Percentiles rank a stretch among this genome's conserved stretches.
Conservation (phyloP, 1,140 invertebrate species). For the Sycobia sp. region DNA sequence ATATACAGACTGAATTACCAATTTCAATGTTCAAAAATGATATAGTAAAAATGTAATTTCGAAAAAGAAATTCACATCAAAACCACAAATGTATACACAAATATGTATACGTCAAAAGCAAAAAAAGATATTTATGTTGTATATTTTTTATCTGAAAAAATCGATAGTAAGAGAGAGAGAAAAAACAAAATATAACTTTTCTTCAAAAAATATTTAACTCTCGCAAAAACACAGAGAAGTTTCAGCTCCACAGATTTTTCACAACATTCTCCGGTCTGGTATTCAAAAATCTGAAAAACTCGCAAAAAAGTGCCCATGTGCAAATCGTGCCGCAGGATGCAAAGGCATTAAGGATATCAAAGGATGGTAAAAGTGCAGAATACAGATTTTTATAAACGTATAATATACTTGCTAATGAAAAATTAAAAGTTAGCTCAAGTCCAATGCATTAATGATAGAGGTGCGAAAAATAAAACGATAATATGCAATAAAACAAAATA, state of each 20-base stretch:
- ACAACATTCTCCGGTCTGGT: slow-evolving; percentile 30
- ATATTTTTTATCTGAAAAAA: slow-evolving; percentile 12
- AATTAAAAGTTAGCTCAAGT: too few species aligned
- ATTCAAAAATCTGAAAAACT: slow-evolving; percentile 36
- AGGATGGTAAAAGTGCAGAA: not conserved
- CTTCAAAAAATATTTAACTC: not conserved
- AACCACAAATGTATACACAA: slow-evolving; percentile 7
- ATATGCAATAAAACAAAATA: not conserved
- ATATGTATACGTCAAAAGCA: slow-evolving; percentile 6
- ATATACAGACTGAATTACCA: slow-evolving; percentile 3
- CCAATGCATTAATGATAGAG: too few species aligned
- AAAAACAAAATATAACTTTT: slow-evolving; percentile 9
- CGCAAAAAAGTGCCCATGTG: slow-evolving; percentile 33
- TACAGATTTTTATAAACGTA: too few species aligned
- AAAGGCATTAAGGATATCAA: slow-evolving; percentile 19
- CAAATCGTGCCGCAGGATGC: slow-evolving; percentile 29
- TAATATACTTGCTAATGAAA: too few species aligned
- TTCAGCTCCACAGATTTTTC: slow-evolving; percentile 32
- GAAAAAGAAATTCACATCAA: slow-evolving; percentile 1
- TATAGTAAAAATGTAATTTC: slow-evolving; percentile 9
- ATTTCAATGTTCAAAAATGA: slow-evolving; percentile 8
- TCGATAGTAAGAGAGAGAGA: not conserved
- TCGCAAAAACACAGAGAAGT: slow-evolving; percentile 22
- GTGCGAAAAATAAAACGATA: too few species aligned
- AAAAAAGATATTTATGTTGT: slow-evolving; percentile 4